Conservation (phyloP, 2,888 invertebrate species). For the Venustoraphidia nigricollis region DNA sequence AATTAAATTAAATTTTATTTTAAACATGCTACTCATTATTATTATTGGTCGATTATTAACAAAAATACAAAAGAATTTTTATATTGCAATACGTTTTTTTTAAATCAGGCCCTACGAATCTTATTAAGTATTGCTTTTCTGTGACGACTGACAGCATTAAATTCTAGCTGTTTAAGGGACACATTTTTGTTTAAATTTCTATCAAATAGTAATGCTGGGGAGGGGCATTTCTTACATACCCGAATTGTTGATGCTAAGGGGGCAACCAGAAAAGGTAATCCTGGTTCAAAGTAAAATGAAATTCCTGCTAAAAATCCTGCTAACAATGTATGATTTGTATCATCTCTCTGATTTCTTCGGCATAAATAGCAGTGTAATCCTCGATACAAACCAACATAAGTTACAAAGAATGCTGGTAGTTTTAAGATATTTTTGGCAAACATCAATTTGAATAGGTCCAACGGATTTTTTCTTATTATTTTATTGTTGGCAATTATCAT, state of each 20-base stretch:
- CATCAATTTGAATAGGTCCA: slow-evolving; percentile 10
- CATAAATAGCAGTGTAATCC: not conserved
- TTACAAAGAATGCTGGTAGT: not conserved
- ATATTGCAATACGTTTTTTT: no score
- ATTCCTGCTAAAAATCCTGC: not conserved
- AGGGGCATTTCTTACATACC: not conserved
- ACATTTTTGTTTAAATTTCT: not conserved
- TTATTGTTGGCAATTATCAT: slow-evolving; percentile 13
- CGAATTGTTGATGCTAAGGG: not conserved
- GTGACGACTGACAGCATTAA: no score
- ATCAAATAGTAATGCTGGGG: not conserved
- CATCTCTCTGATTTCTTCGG: not conserved
- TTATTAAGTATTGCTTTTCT: no score
- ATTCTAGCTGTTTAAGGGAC: not conserved
- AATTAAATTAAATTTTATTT: no score
- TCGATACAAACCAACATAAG: not conserved
- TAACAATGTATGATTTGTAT: not conserved
- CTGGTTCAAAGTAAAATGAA: not conserved
- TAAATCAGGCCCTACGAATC: no score
- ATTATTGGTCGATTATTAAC: no score
- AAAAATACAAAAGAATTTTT: no score
- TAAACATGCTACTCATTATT: no score
- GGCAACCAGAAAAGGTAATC: not conserved
- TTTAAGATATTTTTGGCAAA: slow-evolving; percentile 4
- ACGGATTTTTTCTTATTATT: slow-evolving; percentile 11